Conservation (phyloP, 2,888 invertebrate species). For the Pollenia griseotomentosa region DNA sequence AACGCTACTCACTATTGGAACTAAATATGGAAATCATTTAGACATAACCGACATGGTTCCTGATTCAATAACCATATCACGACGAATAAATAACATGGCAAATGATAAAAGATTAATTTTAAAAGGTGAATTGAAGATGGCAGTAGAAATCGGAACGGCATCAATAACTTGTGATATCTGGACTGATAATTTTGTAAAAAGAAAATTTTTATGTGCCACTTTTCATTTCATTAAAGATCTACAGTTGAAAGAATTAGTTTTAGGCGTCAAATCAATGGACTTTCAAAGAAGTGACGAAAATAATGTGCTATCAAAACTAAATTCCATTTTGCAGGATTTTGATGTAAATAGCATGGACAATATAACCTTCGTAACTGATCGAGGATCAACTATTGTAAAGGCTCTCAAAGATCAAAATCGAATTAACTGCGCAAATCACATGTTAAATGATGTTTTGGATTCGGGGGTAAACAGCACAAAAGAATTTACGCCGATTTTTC, state of each 20-base stretch:
- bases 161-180: too few relatives aligned
- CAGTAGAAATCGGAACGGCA: background rate
- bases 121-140: constrained; percentile 27
- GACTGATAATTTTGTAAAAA: constrained; percentile 29
- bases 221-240: constrained; percentile 53
- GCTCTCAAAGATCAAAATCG: constrained; percentile 47
- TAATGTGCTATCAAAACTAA: constrained; percentile 31
- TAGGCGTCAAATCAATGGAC: constrained; percentile 66
- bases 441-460: constrained; percentile 61
- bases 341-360: constrained; percentile 48
- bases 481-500: constrained; percentile 46
- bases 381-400: constrained; percentile 57
- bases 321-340: constrained; percentile 48
- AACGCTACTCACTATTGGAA: constrained; percentile 53
- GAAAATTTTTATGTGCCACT: constrained; percentile 49
- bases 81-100: constrained; percentile 46
- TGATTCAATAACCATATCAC: constrained; percentile 50
- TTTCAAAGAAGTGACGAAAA: constrained; percentile 37
- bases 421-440: constrained; percentile 40
- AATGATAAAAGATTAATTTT: constrained; percentile 10
- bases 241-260: constrained; percentile 51
- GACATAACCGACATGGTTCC: constrained; percentile 55
- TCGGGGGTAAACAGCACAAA: constrained; percentile 47
- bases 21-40: constrained; percentile 45
- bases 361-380: constrained; percentile 65